Conservation (phyloP, 2,113 vertebrate species). For the Trematomus loennbergii region DNA sequence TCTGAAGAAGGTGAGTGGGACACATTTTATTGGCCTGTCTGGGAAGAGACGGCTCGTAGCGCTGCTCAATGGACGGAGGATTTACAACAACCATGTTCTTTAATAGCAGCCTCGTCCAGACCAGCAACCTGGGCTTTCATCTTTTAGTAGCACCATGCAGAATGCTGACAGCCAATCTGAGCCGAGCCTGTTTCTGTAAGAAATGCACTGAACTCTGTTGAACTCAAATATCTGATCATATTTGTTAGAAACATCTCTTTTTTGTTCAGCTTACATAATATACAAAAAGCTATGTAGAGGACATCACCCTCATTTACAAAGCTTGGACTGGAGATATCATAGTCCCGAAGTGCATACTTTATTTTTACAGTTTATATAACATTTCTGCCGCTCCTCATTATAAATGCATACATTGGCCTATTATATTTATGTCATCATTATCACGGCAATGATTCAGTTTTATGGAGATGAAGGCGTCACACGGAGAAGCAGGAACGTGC, state of each 20-base stretch:
- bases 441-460: conserved; percentile 15
- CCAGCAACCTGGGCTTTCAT: not conserved
- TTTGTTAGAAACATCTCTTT: too few species aligned
- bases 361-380: too few species aligned
- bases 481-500: not conserved
- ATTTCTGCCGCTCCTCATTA: not conserved
- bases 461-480: not conserved
- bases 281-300: not conserved
- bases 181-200: not conserved
- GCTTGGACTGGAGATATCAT: not conserved
- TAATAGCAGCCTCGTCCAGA: not conserved
- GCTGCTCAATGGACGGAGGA: not conserved
- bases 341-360: not conserved
- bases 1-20: not conserved
- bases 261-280: not conserved
- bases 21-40: not conserved
- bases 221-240: not conserved
- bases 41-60: not conserved
- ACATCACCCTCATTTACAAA: too few species aligned
- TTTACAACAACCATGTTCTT: not conserved
- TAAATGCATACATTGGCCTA: not conserved
- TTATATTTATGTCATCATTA: not conserved
- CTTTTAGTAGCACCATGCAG: not conserved
- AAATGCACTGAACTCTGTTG: not conserved
- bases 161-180: not conserved